These are phyloP conservation scores for Eremophila alpestris DNA, from an alignment of 2,797 vertebrate species.

Conservation along the genomic window DNA sequence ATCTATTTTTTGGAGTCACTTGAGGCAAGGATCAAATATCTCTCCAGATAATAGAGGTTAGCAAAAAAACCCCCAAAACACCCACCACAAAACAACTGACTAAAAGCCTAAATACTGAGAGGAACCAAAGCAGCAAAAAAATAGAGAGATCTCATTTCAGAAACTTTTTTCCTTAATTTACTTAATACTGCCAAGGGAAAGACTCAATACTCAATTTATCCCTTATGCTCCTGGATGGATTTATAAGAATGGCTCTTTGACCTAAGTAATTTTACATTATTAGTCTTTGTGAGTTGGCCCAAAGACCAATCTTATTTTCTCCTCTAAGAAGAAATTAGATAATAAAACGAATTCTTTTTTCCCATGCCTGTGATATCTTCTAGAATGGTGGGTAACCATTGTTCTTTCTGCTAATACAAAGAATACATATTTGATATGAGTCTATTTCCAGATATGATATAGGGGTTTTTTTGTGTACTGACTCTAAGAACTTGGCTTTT, in stretches of 20 bases:
- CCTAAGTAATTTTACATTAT: not conserved
- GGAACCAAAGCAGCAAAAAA: not conserved
- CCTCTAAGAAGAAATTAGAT: not conserved
- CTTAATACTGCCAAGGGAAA: not conserved
- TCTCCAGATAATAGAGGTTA: not conserved
- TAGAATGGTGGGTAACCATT: not conserved
- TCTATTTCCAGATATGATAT: not conserved
- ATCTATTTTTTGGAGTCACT: not conserved
- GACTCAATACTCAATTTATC: not conserved
- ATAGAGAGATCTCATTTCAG: not conserved
- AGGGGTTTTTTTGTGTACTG: not conserved
- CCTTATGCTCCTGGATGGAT: not conserved
- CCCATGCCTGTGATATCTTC: not conserved
- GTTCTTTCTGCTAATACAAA: not conserved
- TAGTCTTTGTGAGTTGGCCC: not conserved
- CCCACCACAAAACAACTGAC: not conserved
- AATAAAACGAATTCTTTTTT: not conserved
- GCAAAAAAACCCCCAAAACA: not conserved
- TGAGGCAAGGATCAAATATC: accelerated
- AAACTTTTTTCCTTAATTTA: not conserved
- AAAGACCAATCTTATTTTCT: not conserved
- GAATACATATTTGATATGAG: not conserved
- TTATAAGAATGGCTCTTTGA: not conserved
- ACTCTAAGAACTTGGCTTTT: not conserved
- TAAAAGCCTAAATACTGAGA: not conserved